Evolutionary conservation across 2,888 invertebrate species (phyloP).

Genomic region (Xestobium rufovillosum): DNA sequence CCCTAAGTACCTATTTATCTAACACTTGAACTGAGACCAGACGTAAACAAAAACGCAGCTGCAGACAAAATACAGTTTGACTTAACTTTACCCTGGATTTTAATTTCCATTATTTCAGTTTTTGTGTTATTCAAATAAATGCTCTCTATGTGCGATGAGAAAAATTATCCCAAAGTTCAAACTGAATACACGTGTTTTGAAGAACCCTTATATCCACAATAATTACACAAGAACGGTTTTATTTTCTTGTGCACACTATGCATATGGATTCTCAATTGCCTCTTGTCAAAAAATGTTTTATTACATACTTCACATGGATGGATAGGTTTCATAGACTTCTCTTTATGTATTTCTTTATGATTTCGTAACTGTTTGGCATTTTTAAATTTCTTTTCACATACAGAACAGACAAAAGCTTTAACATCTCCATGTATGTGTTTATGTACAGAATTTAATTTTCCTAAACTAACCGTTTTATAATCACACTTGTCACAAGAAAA

Average conservation of each 20-base stretch:
- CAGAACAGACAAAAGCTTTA: slow-evolving; percentile 53
- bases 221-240: slow-evolving; percentile 58
- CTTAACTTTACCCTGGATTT: no score
- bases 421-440: slow-evolving; percentile 65
- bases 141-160: no score
- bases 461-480: slow-evolving; percentile 63
- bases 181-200: no score
- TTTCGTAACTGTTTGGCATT: slow-evolving; percentile 71
- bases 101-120: no score
- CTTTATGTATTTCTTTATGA: slow-evolving; percentile 60
- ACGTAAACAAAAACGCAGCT: no score
- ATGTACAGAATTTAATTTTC: slow-evolving; percentile 65
- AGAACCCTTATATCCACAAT: slow-evolving; percentile 60
- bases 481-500: slow-evolving; percentile 68
- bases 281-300: slow-evolving; percentile 49
- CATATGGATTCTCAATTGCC: slow-evolving; percentile 49
- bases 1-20: no score
- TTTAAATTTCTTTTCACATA: slow-evolving; percentile 72
- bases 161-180: no score
- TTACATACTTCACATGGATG: slow-evolving; percentile 52
- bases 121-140: no score
- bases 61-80: no score
- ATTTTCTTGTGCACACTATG: slow-evolving; percentile 60
- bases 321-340: slow-evolving; percentile 31
- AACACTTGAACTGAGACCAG: no score